Evolutionary conservation across 2,888 invertebrate species (phyloP).

Genomic region (Coenonympha arcania): DNA sequence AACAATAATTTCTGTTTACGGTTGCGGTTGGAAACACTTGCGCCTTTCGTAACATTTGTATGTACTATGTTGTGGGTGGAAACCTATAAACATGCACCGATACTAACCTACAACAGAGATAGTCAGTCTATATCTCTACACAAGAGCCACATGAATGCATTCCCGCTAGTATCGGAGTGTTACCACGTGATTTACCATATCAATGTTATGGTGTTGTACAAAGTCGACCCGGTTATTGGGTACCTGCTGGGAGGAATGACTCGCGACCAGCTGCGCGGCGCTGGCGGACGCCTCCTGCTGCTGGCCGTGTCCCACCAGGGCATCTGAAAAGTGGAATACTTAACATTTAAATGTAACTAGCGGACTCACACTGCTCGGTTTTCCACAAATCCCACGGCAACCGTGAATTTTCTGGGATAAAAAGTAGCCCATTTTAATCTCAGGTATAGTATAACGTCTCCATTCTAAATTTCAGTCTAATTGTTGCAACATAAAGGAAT

Average conservation of each 20-base stretch:
- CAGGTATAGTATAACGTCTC: too few species aligned
- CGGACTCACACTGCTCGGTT: too few species aligned
- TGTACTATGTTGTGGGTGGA: neutral
- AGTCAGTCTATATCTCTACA: conserved; percentile 34
- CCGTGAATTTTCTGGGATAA: too few species aligned
- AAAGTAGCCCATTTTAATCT: too few species aligned
- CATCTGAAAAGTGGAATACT: conserved; percentile 40
- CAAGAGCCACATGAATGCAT: conserved; percentile 51
- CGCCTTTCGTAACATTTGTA: neutral
- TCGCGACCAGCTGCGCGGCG: conserved; percentile 43
- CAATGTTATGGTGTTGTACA: conserved; percentile 74
- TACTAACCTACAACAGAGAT: conserved; percentile 3
- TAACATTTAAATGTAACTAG: too few species aligned
- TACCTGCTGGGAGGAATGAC: conserved; percentile 68
- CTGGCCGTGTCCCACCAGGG: conserved; percentile 66
- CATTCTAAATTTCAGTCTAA: too few species aligned
- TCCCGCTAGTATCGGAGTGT: conserved; percentile 59
- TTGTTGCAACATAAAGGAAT: too few species aligned
- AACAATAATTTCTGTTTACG: too few species aligned
- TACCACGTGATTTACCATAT: conserved; percentile 71
- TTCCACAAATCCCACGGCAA: too few species aligned
- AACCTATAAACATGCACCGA: conserved; percentile 11
- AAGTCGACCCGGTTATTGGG: conserved; percentile 72
- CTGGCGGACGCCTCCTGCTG: conserved; percentile 61
- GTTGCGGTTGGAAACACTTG: too few species aligned